Conservation (phyloP, 2,113 vertebrate genomes). For the Gadus chalcogrammus region DNA sequence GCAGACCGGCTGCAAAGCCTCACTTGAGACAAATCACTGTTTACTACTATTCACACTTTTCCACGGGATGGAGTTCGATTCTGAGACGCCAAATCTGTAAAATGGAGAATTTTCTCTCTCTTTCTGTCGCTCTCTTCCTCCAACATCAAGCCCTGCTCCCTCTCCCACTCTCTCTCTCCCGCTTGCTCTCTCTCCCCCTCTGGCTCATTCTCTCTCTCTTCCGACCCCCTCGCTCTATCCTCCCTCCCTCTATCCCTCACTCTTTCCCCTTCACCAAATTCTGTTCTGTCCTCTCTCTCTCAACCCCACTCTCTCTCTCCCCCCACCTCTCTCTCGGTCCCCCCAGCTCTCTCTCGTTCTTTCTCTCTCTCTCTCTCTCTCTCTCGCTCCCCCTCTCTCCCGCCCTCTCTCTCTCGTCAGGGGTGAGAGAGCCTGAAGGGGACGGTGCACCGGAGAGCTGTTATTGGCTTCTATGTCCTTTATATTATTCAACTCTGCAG, state of each 20-base stretch:
- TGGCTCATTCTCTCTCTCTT: not conserved
- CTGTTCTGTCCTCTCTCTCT: not conserved
- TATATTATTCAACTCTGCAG: constrained; percentile 1
- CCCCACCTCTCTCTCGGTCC: constrained; percentile 21
- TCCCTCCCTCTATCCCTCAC: no score
- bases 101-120: not conserved
- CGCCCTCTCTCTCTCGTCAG: not conserved
- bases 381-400: not conserved
- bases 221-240: no score
- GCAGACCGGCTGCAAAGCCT: not conserved
- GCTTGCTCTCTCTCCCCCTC: not conserved
- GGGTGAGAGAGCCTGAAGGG: not conserved
- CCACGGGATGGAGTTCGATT: not conserved
- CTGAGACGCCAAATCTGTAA: not conserved
- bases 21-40: not conserved
- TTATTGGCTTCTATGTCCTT: not conserved
- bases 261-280: no score
- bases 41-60: not conserved
- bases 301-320: not conserved
- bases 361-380: constrained; percentile 3
- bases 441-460: not conserved
- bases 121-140: not conserved
- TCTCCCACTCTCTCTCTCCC: constrained; percentile 8
- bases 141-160: constrained; percentile 19
- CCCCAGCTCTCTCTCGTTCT: constrained; percentile 6